phyloP scores from a whole-genome alignment of 2,797 vertebrate genomes.

The Argentina silus region DNA sequence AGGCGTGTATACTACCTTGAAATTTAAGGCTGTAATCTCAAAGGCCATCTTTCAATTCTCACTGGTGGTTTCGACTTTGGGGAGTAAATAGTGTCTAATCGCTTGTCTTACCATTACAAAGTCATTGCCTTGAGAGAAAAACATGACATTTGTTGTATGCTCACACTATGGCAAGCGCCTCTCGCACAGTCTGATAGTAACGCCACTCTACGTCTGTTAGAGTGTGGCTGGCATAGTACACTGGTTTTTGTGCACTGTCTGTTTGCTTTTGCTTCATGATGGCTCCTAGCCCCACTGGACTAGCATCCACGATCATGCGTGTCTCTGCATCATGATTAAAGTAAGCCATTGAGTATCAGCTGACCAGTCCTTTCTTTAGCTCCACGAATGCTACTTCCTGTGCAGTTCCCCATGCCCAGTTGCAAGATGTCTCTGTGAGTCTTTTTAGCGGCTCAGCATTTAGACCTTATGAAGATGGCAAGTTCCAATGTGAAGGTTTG shows the following conservation, averaged over 20 bases:
- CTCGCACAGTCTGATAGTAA: too few relatives aligned
- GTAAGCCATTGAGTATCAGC: constrained; percentile 32
- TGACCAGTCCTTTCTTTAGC: constrained; percentile 27
- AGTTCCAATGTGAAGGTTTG: too few relatives aligned
- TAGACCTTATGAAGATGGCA: too few relatives aligned
- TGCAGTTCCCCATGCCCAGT: constrained; percentile 33
- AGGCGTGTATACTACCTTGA: constrained; percentile 19
- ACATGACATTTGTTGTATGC: constrained; percentile 20
- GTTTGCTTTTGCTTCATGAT: constrained; percentile 14
- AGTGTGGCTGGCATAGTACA: constrained; percentile 2
- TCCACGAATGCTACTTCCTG: constrained; percentile 29
- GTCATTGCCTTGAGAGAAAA: constrained; percentile 8
- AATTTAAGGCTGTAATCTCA: constrained; percentile 20
- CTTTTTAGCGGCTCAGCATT: constrained; percentile 18
- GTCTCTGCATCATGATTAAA: constrained; percentile 33
- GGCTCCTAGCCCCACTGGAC: constrained; percentile 26
- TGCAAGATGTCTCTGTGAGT: constrained; percentile 26
- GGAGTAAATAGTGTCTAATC: constrained; percentile 21
- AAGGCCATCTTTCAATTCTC: constrained; percentile 22
- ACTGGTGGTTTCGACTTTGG: constrained; percentile 30
- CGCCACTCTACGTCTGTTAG: constrained; percentile 11
- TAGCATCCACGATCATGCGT: constrained; percentile 20
- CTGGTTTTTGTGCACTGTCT: constrained; percentile 15
- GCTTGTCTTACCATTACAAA: constrained; percentile 29
- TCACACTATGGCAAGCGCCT: constrained; percentile 17